Base-by-base conservation (phyloP, 2,113 vertebrate species). In the Oriolus oriolus region DNA sequence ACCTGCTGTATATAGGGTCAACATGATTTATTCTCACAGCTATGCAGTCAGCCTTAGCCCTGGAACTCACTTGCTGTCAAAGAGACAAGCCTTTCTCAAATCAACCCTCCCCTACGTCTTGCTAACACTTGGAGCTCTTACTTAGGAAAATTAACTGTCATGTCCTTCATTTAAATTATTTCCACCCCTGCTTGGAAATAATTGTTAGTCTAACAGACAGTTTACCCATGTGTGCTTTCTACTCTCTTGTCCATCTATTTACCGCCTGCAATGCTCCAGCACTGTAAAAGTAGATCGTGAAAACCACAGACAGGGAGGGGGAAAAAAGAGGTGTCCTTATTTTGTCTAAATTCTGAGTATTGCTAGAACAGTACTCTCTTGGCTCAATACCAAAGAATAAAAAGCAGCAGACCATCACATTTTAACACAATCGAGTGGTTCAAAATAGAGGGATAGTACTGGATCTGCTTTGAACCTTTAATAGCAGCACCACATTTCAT, bases 341-440 rank as follows among this genome's bases (percentile, higher is more conserved):
- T 92, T 93, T 94, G 56, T 64, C 56, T 69, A 94, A 97, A 89
- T 90, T 74, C 64, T 82, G 79, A 26, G 27, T 95, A 80, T 26
- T 89, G 66, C 57, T 88, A 57, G 50, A 95, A 95, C 33, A 85
- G 54, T 53, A 82, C 41, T 86, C 37, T 65, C 81, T 86, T 83
- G 57, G 65, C 74, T 56, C 70, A 91, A 83, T 57, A 81, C 60
- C 56, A 93, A 64, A 84, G 79, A 87, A 93, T 65, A 85, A 87
- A 88, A 96, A 90, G 39, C 28, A 87, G 80, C 44, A 97, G 81
- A 89, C 70, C 79, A 96, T 90, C 91, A 91, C 16, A 84, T 88
- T 84, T 95, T 84, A 87, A 95, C 68, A 95, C 18, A 93, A 91
- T n/a, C 18, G 59, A 54, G 33, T 77, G 42, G 75, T 42, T 65